Evolutionary conservation across 2,113 vertebrate genomes (phyloP), one percentile per base, ranked within the genome.

Genomic region (Cynocephalus volans): DNA sequence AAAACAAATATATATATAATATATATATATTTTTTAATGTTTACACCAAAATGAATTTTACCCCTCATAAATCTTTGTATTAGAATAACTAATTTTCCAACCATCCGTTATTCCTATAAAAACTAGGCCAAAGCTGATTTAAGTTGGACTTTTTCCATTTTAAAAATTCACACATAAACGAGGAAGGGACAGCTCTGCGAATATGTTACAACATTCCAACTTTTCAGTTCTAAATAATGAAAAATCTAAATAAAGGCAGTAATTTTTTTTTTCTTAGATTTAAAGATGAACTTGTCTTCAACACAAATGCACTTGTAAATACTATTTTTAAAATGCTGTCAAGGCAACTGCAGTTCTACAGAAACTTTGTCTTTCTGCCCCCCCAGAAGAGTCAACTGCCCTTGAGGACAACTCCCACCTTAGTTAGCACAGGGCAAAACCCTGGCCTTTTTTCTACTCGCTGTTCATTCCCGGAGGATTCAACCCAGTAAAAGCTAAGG

Each of bases 81-180:
- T 75, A 73, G n/a, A 90, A 72, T 95, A 85, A 72, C 31, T 50
- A 60, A 69, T 69, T 92, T 96, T 85, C 75, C 58, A 97, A 23
- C 9, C 36, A 79, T 58, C n/a, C 9, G 90, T 69, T 67, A 76
- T 60, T 90, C 73, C 19, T 64, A 64, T 28, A 83, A 91, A 79
- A 73, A 92, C 8, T 13, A 79, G 15, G 26, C 56, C 75, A 60
- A 97, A 80, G 80, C 54, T n/a, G 23, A 91, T 45, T 87, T 65
- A 87, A 45, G 9, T 83, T 84, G 72, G 10, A 48, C 41, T 73
- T 92, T 90, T 88, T 80, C 70, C 80, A 62, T 58, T 95, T 64
- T 28, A 70, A 84, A 85, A 79, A 31, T 24, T 3, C 28, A 87
- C 21, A 45, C 6, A 90, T 72, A 72, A 80, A 80, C 69, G 65